Evolutionary conservation across 2,888 invertebrate species (phyloP).

Genomic region (Pandemis heparana): DNA sequence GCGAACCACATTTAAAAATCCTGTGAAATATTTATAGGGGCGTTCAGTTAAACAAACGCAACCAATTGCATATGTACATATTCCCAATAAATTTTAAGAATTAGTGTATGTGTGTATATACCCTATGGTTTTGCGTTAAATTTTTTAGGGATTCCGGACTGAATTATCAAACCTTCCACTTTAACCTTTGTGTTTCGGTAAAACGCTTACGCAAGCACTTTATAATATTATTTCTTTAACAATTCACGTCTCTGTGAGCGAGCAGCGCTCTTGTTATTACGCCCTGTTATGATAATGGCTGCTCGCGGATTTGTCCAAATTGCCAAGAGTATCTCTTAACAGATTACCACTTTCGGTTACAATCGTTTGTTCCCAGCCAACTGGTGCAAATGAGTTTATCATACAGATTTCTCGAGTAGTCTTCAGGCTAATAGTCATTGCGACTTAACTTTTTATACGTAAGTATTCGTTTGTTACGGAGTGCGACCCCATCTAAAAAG

Average conservation of each 20-base stretch:
- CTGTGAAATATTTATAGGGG: no score
- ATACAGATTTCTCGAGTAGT: neutral
- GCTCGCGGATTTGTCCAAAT: slow-evolving; percentile 18
- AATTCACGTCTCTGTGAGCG: slow-evolving; percentile 8
- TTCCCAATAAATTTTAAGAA: no score
- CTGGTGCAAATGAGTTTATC: slow-evolving; percentile 1
- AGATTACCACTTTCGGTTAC: slow-evolving; percentile 7
- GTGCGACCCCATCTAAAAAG: neutral
- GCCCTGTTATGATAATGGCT: slow-evolving; percentile 19
- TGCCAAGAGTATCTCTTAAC: slow-evolving; percentile 15
- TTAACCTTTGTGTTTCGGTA: slow-evolving; percentile 3
- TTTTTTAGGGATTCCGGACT: neutral
- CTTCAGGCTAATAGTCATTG: neutral
- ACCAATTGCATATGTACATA: no score
- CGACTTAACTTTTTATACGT: neutral
- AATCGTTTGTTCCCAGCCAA: neutral
- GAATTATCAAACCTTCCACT: neutral
- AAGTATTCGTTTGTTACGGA: neutral
- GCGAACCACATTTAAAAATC: no score
- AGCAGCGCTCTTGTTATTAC: slow-evolving; percentile 9
- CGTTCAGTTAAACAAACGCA: no score
- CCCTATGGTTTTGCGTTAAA: no score
- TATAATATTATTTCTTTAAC: slow-evolving; percentile 18
- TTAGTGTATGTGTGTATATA: no score
- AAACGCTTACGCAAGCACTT: slow-evolving; percentile 17